Percentiles rank a stretch among this genome's conserved stretches.
Conservation (phyloP, 2,797 vertebrate genomes). For the Scarus forsteni region DNA sequence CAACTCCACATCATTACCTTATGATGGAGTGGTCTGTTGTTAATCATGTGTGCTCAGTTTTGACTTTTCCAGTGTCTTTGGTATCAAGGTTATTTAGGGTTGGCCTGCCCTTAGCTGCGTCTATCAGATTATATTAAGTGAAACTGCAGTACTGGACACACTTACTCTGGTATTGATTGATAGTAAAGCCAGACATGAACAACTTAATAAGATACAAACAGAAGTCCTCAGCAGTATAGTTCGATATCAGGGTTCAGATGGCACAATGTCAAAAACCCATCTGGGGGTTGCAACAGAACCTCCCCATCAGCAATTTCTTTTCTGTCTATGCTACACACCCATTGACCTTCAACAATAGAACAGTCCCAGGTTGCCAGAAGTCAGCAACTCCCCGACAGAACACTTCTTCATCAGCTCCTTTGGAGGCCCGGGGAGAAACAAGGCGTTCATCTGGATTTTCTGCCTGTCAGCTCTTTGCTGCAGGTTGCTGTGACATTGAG, state of each 20-base stretch:
- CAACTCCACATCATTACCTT: too few relatives aligned
- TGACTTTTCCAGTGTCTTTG: too few relatives aligned
- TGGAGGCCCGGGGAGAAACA: conserved; percentile 42
- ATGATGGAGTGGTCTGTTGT: too few relatives aligned
- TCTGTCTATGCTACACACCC: conserved; percentile 57
- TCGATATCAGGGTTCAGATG: conserved; percentile 35
- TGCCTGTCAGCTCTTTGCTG: conserved; percentile 76
- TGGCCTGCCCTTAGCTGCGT: too few relatives aligned
- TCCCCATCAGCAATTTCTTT: conserved; percentile 73
- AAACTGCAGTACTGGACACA: conserved; percentile 11
- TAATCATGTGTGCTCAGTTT: too few relatives aligned
- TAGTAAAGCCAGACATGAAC: conserved; percentile 30
- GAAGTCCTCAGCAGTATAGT: conserved; percentile 1
- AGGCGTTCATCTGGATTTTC: conserved; percentile 71
- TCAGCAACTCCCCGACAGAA: conserved; percentile 66
- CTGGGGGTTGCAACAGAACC: conserved; percentile 42
- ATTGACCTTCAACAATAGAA: conserved; percentile 64
- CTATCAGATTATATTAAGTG: conserved; percentile 29
- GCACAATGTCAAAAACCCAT: conserved; percentile 41
- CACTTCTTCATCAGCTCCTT: conserved; percentile 69
- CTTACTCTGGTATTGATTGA: conserved; percentile 53
- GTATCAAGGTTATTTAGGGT: neutral
- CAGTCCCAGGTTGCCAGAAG: conserved; percentile 70
- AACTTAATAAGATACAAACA: conserved; percentile 61
- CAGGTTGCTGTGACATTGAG: conserved; percentile 58